Percentiles rank a stretch among this genome's conserved stretches.
Conservation (phyloP, 2,888 invertebrate genomes). For the Lagria hirta region DNA sequence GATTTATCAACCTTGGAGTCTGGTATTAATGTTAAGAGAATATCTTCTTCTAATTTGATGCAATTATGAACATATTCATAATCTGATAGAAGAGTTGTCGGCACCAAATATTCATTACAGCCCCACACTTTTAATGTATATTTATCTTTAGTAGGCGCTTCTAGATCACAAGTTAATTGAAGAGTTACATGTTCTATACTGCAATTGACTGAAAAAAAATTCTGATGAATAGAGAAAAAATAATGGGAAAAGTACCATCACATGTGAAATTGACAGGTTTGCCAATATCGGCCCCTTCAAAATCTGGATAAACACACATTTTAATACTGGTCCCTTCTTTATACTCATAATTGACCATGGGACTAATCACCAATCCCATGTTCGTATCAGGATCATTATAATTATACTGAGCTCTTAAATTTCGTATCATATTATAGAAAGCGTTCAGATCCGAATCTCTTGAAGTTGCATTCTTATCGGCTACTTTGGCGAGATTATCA, state of each 20-base stretch:
- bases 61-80: conserved; percentile 94
- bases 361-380: conserved; percentile 85
- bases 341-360: conserved; percentile 79
- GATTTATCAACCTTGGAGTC: conserved; percentile 69
- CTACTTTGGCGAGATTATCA: conserved; percentile 67
- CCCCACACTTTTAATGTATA: conserved; percentile 78
- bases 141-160: conserved; percentile 58
- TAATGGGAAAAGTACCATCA: conserved; percentile 67
- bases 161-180: conserved; percentile 80
- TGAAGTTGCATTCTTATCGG: conserved; percentile 54
- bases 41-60: conserved; percentile 88
- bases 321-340: conserved; percentile 82
- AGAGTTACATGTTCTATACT: conserved; percentile 83
- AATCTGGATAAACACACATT: conserved; percentile 73
- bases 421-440: conserved; percentile 80
- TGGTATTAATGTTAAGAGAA: conserved; percentile 67
- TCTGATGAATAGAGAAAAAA: conserved; percentile 1
- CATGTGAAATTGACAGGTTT: conserved; percentile 85
- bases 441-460: conserved; percentile 75
- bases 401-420: conserved; percentile 74
- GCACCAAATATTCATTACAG: conserved; percentile 83
- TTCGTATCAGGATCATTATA: conserved; percentile 78
- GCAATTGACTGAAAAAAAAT: conserved; percentile 70
- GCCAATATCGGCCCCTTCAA: conserved; percentile 52
- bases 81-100: conserved; percentile 80